Evolutionary conservation across 1,140 invertebrate genomes (phyloP), one percentile per base, ranked within the genome.

Genomic region (Notospermus geniculatus): DNA sequence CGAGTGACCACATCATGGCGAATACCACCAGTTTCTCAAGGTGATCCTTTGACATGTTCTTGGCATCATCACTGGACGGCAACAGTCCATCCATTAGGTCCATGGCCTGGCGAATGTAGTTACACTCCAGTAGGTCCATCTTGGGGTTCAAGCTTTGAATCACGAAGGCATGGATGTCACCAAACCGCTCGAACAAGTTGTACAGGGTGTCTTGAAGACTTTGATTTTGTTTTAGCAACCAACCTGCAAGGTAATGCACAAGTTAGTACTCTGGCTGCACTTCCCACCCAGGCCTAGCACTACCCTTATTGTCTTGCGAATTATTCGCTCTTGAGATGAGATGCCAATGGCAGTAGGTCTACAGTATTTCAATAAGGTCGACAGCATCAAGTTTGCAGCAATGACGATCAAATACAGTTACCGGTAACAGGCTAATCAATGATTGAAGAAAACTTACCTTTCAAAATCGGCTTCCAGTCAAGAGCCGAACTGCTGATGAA

Each of bases 401-500:
- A 43, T 13, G 39, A 43, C 11, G 19, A 43, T 43, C 11, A 43
- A 19, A 11, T 19, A 43, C 39, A 43, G 11, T 43, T 43, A 19
- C 39, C 39, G 39, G 39, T 43, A 43, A 82, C 81, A 50, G 81
- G 81, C 1, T 80, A 80, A 68, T 82, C 81, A 52, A 82, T 58
- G n/a, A 82, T 60, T 66, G 62, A 81, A 78, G 32, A 82, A 80
- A 63, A 76, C 78, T 77, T 62, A 82, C 92, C 86, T 88, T 72
- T 85, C 1, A 91, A 81, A 22, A 91, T 87, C 0, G 94, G 94
- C 72, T 88, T 87, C 89, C 93, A 97, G 75, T 93, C 89, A 43
- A 98, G 79, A 1, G 93, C 92, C 0, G 93, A 96, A 0, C 92
- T 93, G 71, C 92, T 95, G 94, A 98, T 97, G 77, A 95, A 98